A percentile compares a stretch with the other conserved stretches of the same genome.
Evolutionary conservation across 2,797 vertebrate genomes (phyloP).

Genomic region (Hoplostethus mediterraneus): DNA sequence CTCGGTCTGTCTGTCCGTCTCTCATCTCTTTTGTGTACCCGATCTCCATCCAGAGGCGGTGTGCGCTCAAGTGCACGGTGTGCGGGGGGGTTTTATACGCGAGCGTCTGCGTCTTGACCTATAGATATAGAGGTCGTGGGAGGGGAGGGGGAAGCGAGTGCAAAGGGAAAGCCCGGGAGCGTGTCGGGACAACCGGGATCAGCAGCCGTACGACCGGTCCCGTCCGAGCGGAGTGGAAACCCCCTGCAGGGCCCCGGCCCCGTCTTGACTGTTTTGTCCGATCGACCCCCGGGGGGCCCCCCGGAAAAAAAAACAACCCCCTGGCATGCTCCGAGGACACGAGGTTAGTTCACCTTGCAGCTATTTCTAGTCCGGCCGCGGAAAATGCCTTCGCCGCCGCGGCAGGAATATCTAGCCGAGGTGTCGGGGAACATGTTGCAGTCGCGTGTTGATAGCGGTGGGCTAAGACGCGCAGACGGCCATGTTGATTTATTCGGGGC

Average conservation of each 20-base stretch:
- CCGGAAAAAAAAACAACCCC: too few species aligned
- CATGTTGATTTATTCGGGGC: constrained; percentile 89
- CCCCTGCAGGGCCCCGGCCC: constrained; percentile 43
- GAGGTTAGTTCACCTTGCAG: constrained; percentile 82
- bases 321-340: constrained; percentile 48
- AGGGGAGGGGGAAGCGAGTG: not conserved
- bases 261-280: too few species aligned
- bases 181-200: not conserved
- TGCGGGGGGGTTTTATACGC: not conserved
- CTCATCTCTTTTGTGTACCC: constrained; percentile 33
- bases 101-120: constrained; percentile 14
- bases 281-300: not conserved
- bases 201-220: not conserved
- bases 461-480: constrained; percentile 59
- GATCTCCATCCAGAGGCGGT: constrained; percentile 14
- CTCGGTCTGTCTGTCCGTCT: constrained; percentile 15
- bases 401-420: constrained; percentile 85
- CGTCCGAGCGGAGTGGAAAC: constrained; percentile 29
- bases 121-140: constrained; percentile 1
- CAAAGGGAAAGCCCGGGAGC: not conserved
- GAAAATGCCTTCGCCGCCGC: constrained; percentile 76
- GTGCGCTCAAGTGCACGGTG: not conserved
- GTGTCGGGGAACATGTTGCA: constrained; percentile 84
- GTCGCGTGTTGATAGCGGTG: constrained; percentile 84
- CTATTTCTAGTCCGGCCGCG: constrained; percentile 81